Percentiles rank a stretch among this genome's conserved stretches.
These are phyloP conservation scores for Neopelma chrysocephalum DNA, from an alignment of 2,797 vertebrate genomes.

Conservation along the genomic window DNA sequence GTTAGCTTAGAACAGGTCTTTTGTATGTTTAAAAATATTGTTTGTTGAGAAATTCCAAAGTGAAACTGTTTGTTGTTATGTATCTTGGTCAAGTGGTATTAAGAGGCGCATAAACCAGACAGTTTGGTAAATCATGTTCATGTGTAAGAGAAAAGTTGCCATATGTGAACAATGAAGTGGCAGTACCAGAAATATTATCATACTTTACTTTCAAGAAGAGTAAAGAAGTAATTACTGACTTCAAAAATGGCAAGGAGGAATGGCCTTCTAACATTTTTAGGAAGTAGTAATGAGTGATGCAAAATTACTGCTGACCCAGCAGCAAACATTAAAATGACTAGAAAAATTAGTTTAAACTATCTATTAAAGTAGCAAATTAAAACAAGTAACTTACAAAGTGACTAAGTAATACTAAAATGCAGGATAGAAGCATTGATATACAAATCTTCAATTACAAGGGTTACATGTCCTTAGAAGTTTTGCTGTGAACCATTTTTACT, in stretches of 20 bases:
- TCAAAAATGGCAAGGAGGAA: neutral
- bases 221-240: neutral
- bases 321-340: neutral
- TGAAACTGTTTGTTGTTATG: neutral
- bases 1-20: neutral
- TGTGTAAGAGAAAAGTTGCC: neutral
- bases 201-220: neutral
- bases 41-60: neutral
- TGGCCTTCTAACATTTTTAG: neutral
- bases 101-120: neutral
- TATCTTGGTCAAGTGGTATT: neutral
- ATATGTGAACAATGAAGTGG: neutral
- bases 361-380: neutral
- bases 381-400: neutral
- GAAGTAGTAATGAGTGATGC: rapidly evolving
- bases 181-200: neutral
- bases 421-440: neutral
- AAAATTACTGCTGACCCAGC: neutral
- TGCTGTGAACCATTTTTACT: neutral
- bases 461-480: neutral
- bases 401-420: neutral
- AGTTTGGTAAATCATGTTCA: neutral
- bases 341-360: neutral
- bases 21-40: neutral
- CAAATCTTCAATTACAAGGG: neutral